A percentile compares a stretch with the other conserved stretches of the same genome.
Conservation (phyloP, 2,888 invertebrate species). For the Rhamphomyia laevipes region DNA sequence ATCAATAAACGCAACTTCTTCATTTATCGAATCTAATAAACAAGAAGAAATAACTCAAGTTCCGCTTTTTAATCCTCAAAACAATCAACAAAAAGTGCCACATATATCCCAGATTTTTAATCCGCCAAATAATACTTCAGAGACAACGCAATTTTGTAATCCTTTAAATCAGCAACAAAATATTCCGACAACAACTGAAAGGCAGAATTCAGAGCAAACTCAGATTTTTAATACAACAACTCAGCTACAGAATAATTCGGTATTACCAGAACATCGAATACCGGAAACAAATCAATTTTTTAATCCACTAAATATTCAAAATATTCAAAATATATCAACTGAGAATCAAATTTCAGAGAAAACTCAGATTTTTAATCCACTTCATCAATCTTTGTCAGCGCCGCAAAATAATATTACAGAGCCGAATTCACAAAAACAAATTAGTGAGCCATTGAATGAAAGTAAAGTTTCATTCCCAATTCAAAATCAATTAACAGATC, state of each 20-base stretch:
- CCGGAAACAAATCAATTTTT: conserved; percentile 14
- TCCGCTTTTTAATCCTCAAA: conserved; percentile 2
- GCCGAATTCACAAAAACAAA: too few relatives aligned
- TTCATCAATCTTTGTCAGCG: too few relatives aligned
- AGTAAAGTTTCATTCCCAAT: too few relatives aligned
- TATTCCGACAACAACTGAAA: too few relatives aligned
- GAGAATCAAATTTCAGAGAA: not conserved
- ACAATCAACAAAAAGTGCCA: not conserved
- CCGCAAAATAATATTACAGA: too few relatives aligned
- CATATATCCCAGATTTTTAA: too few relatives aligned
- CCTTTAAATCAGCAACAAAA: too few relatives aligned
- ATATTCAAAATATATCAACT: not conserved
- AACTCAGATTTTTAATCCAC: not conserved
- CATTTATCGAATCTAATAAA: not conserved
- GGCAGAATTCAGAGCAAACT: too few relatives aligned
- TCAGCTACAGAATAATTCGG: conserved; percentile 1
- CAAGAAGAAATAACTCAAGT: conserved; percentile 3
- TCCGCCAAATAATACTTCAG: too few relatives aligned
- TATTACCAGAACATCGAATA: not conserved
- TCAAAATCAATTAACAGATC: too few relatives aligned
- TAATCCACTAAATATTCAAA: conserved; percentile 1
- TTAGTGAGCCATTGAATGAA: too few relatives aligned
- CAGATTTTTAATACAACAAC: conserved; percentile 1
- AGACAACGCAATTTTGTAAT: too few relatives aligned
- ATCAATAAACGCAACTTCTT: conserved; percentile 2